Conservation (phyloP, 37 sponge, comb jelly and placozoan species). For the Chondrosia reniformis region DNA sequence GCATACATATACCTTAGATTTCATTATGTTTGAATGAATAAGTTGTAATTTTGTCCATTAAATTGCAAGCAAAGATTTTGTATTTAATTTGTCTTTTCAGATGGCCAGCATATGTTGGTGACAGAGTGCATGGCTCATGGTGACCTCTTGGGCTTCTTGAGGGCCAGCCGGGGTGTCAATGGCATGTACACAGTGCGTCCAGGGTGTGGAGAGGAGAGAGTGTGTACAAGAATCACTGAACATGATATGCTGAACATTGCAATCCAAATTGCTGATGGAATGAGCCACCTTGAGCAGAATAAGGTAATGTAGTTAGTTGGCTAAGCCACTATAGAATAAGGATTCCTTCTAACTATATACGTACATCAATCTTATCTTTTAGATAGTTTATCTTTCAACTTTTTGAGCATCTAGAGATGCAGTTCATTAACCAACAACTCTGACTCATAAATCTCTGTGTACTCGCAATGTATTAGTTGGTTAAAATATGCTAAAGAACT, state of each 20-base stretch:
- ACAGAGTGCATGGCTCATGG: conserved; percentile 81
- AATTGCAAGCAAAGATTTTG: not conserved
- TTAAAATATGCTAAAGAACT: no score
- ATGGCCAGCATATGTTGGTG: conserved; percentile 44
- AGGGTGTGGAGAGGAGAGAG: conserved; percentile 22
- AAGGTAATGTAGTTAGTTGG: no score
- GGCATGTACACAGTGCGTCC: conserved; percentile 60
- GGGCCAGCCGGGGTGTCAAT: conserved; percentile 43
- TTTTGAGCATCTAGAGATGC: no score
- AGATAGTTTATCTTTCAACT: no score
- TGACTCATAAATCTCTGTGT: no score
- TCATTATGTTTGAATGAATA: no score
- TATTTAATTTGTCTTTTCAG: conserved; percentile 6
- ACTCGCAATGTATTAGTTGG: no score
- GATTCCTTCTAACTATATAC: no score
- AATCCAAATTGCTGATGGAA: conserved; percentile 61
- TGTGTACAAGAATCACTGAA: conserved; percentile 41
- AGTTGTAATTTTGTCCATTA: not conserved
- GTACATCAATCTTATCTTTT: no score
- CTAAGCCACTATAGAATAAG: no score
- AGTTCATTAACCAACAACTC: no score
- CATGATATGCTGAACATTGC: conserved; percentile 58
- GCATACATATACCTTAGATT: no score
- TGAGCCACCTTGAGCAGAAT: conserved; percentile 60
- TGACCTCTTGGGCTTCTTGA: conserved; percentile 73